These are phyloP conservation scores for Pempheris klunzingeri DNA, from an alignment of 2,797 vertebrate genomes.

Conservation along the genomic window DNA sequence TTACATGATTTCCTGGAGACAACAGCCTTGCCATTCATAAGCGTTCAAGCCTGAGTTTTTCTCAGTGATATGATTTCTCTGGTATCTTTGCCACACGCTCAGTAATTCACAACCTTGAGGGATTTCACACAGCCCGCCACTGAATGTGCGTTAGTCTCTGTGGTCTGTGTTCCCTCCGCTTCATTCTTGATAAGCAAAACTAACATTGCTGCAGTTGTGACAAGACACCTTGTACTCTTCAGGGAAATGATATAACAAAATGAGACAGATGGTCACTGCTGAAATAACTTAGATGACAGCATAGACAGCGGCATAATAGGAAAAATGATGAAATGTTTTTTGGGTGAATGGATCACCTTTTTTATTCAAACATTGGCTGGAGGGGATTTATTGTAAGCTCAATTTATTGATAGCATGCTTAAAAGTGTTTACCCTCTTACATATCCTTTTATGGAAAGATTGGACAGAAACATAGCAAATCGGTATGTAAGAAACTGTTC, in stretches of 20 bases:
- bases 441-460: slow-evolving; percentile 10
- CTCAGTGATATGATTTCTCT: slow-evolving; percentile 59
- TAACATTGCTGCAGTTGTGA: slow-evolving; percentile 44
- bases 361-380: slow-evolving; percentile 25
- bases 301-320: slow-evolving; percentile 9
- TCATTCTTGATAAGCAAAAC: slow-evolving; percentile 60
- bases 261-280: slow-evolving; percentile 45
- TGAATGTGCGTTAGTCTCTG: slow-evolving; percentile 28
- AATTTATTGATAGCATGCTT: slow-evolving; percentile 19
- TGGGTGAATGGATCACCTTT: slow-evolving; percentile 35
- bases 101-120: slow-evolving; percentile 49
- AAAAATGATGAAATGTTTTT: slow-evolving; percentile 22
- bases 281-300: slow-evolving; percentile 40
- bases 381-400: slow-evolving; percentile 1
- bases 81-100: slow-evolving; percentile 44
- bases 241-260: slow-evolving; percentile 54
- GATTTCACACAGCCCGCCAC: slow-evolving; percentile 27
- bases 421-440: slow-evolving; percentile 18
- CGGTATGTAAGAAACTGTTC: background rate
- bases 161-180: slow-evolving; percentile 34
- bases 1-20: slow-evolving; percentile 62
- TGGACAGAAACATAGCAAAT: slow-evolving; percentile 1
- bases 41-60: slow-evolving; percentile 47
- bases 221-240: slow-evolving; percentile 51
- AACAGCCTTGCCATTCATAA: slow-evolving; percentile 61